phyloP scores from a whole-genome alignment of 2,113 vertebrate species.

The Grammomys surdaster region DNA sequence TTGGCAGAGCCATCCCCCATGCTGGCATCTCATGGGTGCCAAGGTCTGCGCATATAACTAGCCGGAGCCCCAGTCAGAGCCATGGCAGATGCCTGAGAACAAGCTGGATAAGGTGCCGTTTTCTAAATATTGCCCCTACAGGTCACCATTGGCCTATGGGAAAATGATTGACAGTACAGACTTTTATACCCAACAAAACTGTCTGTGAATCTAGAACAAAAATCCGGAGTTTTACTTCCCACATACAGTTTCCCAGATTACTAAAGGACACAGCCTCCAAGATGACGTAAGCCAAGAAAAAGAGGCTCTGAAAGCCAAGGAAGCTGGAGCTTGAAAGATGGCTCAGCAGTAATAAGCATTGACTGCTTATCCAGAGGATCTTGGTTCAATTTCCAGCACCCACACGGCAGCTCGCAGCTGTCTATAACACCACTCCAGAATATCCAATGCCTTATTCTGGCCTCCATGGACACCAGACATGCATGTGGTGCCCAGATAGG shows the following conservation, averaged over 20 bases:
- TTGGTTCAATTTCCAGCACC: background rate
- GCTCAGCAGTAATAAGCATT: background rate
- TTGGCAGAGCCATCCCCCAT: too few relatives aligned
- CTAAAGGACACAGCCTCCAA: background rate
- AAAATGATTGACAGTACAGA: background rate
- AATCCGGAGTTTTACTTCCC: conserved; percentile 23
- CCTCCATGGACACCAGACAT: background rate
- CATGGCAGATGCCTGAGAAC: too few relatives aligned
- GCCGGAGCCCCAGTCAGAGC: too few relatives aligned
- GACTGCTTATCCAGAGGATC: background rate
- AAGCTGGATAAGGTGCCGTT: too few relatives aligned
- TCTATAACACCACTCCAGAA: background rate
- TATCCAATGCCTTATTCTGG: background rate
- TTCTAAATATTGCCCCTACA: too few relatives aligned
- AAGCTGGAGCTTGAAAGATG: background rate
- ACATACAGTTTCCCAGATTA: background rate
- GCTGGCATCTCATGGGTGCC: too few relatives aligned
- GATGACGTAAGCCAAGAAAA: background rate
- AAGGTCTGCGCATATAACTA: too few relatives aligned
- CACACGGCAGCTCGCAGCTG: background rate
- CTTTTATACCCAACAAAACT: background rate
- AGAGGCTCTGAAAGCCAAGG: background rate
- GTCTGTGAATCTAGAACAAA: conserved; percentile 14
- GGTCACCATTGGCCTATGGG: background rate
- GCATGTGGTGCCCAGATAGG: background rate